Percentiles rank a stretch among this genome's conserved stretches.
phyloP scores from a whole-genome alignment of 2,888 invertebrate genomes.

The Phytoseiulus persimilis region DNA sequence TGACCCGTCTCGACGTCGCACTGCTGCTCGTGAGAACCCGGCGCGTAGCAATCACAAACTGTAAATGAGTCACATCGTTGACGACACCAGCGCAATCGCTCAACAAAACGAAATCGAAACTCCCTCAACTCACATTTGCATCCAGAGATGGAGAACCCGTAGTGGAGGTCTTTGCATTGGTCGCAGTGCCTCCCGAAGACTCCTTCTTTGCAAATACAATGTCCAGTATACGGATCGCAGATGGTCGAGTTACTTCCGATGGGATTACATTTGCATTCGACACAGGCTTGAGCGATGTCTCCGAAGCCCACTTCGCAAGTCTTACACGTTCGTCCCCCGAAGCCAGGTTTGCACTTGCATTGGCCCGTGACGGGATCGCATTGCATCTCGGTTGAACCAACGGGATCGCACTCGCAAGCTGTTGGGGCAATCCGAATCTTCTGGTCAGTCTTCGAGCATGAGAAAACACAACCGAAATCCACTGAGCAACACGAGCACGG shows the following conservation, averaged over 20 bases:
- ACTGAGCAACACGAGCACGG: background rate
- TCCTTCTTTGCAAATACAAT: conserved; percentile 52
- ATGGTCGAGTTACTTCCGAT: conserved; percentile 49
- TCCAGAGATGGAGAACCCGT: conserved; percentile 66
- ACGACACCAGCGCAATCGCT: no score
- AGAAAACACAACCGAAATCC: conserved; percentile 39
- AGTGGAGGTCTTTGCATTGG: conserved; percentile 49
- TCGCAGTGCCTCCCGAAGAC: conserved; percentile 45
- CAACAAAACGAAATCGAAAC: background rate
- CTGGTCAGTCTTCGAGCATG: conserved; percentile 37
- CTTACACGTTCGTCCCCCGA: conserved; percentile 66
- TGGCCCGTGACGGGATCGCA: conserved; percentile 71
- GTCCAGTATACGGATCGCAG: conserved; percentile 51
- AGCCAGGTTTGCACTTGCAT: conserved; percentile 65
- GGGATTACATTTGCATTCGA: conserved; percentile 51
- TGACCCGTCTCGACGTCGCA: conserved; percentile 49
- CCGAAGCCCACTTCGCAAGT: conserved; percentile 60
- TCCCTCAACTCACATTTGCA: conserved; percentile 60
- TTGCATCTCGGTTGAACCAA: conserved; percentile 62
- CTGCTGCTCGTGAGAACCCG: conserved; percentile 49
- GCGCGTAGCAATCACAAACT: conserved; percentile 48
- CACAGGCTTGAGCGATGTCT: conserved; percentile 48
- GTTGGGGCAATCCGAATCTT: conserved; percentile 45
- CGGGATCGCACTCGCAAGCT: conserved; percentile 75
- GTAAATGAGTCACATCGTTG: background rate